Evolutionary conservation across 2,797 vertebrate genomes (phyloP).

Genomic region (Chrosomus eos): DNA sequence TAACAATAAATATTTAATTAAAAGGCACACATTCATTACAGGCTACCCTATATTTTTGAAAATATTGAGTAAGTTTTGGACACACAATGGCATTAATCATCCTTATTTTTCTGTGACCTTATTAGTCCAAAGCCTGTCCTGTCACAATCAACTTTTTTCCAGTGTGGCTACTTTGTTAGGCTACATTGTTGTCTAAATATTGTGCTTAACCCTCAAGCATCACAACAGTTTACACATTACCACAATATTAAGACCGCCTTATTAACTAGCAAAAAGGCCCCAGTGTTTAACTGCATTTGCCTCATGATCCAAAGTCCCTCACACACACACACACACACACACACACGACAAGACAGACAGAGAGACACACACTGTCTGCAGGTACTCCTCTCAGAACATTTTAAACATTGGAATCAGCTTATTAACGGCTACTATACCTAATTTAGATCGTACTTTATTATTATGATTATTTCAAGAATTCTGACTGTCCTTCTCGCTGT

Average conservation of each 20-base stretch:
- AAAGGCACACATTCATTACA: too few species aligned
- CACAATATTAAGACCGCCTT: slow-evolving; percentile 8
- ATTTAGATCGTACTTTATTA: not conserved
- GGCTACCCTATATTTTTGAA: too few species aligned
- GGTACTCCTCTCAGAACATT: not conserved
- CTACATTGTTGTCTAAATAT: not conserved
- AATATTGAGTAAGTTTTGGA: not conserved
- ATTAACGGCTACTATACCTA: not conserved
- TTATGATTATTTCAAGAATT: not conserved
- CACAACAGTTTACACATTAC: slow-evolving; percentile 2
- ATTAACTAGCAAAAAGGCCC: not conserved
- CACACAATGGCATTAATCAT: not conserved
- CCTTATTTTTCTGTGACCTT: too few species aligned
- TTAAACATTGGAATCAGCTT: not conserved
- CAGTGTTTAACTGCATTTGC: not conserved
- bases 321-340: not conserved
- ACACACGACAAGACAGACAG: too few species aligned
- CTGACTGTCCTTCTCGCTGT: not conserved
- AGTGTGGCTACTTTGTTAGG: not conserved
- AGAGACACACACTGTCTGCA: not conserved
- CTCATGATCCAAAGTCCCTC: slow-evolving; percentile 51
- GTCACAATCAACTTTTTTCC: not conserved
- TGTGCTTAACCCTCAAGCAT: not conserved
- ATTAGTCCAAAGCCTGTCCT: not conserved
- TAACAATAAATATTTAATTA: not conserved